Conservation (phyloP, 2,797 vertebrate species). For the Taeniopygia guttata region DNA sequence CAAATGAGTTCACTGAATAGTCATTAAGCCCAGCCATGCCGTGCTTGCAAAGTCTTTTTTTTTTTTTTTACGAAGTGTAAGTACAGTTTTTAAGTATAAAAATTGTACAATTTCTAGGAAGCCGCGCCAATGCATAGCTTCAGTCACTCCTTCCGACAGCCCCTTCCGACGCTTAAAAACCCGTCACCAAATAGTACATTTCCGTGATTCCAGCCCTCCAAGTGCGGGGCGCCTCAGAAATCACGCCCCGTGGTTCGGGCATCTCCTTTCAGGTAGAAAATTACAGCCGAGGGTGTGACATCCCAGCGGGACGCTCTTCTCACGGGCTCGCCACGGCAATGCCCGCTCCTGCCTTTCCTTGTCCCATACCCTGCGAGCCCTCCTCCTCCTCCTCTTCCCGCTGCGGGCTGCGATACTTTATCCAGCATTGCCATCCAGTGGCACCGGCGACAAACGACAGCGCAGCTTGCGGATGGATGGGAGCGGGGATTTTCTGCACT, state of each 20-base stretch:
- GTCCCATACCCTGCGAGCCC: rapidly evolving
- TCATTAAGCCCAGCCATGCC: conserved; percentile 21
- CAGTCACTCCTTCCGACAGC: neutral
- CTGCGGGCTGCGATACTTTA: neutral
- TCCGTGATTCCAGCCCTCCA: neutral
- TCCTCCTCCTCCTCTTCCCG: rapidly evolving
- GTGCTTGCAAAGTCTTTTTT: neutral
- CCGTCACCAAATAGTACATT: neutral
- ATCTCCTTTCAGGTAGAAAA: neutral
- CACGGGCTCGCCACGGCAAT: neutral
- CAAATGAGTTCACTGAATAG: conserved; percentile 44
- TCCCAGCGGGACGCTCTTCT: neutral
- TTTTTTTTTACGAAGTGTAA: neutral
- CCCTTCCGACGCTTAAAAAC: neutral
- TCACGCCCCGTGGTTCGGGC: rapidly evolving
- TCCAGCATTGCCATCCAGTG: conserved; percentile 58
- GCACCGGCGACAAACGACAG: neutral
- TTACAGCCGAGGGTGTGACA: neutral
- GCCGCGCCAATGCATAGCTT: neutral
- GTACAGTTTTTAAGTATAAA: conserved; percentile 24
- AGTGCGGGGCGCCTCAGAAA: neutral
- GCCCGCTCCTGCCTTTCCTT: neutral
- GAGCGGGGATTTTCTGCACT: rapidly evolving
- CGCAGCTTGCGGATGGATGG: rapidly evolving
- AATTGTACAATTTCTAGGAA: conserved; percentile 24